A percentile compares a stretch with the other conserved stretches of the same genome.
Evolutionary conservation across 2,113 vertebrate genomes (phyloP).

Genomic region (Callopanchax toddi): DNA sequence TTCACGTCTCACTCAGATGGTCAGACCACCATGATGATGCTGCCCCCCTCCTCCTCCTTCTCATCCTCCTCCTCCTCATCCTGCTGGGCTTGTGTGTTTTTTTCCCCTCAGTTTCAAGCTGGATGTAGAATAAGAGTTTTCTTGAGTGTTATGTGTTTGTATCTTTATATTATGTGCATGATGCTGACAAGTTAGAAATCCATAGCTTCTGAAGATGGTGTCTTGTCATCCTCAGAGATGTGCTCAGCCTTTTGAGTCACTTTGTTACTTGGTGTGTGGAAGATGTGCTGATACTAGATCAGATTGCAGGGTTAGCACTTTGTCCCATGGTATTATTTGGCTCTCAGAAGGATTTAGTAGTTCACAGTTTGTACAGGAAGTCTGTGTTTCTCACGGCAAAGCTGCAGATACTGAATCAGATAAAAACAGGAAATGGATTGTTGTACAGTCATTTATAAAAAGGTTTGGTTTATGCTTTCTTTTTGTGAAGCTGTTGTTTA

Average conservation of each 20-base stretch:
- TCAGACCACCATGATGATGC: slow-evolving; percentile 75
- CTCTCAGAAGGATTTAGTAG: slow-evolving; percentile 26
- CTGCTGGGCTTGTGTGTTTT: slow-evolving; percentile 39
- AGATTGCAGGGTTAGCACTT: slow-evolving; percentile 23
- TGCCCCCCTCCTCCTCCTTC: slow-evolving; percentile 45
- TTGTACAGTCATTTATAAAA: neutral
- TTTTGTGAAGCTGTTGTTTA: neutral
- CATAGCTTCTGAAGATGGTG: slow-evolving; percentile 1
- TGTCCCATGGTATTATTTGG: slow-evolving; percentile 6
- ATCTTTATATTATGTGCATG: neutral
- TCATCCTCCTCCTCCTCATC: slow-evolving; percentile 25
- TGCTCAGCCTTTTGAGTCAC: slow-evolving; percentile 3
- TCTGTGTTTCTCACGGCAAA: slow-evolving; percentile 14
- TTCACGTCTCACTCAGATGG: slow-evolving; percentile 66
- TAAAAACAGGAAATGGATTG: slow-evolving; percentile 1
- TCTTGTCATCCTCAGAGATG: neutral
- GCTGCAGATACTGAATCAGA: slow-evolving; percentile 7
- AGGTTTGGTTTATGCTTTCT: neutral
- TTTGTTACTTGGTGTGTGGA: slow-evolving; percentile 5
- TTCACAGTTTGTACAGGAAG: slow-evolving; percentile 19
- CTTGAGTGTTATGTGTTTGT: slow-evolving; percentile 23
- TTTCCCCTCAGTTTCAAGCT: slow-evolving; percentile 23
- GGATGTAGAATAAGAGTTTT: slow-evolving; percentile 38
- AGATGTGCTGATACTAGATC: slow-evolving; percentile 31
- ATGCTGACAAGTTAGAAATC: slow-evolving; percentile 12